Conservation (phyloP, 1,140 invertebrate genomes). For the Bombus difficillimus region DNA sequence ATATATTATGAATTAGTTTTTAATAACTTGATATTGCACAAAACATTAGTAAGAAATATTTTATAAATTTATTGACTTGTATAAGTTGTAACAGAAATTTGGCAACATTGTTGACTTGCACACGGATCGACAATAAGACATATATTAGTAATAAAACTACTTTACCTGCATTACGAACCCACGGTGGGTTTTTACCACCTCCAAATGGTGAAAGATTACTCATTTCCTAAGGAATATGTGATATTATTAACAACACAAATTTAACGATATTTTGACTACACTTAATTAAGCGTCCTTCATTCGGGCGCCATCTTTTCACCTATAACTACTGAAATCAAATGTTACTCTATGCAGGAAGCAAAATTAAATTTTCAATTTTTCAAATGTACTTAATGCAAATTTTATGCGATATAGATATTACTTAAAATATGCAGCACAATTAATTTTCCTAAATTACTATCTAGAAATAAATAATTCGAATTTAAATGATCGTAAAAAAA, state of each 20-base stretch:
- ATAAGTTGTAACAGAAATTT: slow-evolving; percentile 47
- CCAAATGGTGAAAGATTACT: slow-evolving; percentile 84
- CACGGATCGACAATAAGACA: slow-evolving; percentile 50
- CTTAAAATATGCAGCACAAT: not conserved
- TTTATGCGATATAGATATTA: not conserved
- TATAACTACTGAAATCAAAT: slow-evolving; percentile 50
- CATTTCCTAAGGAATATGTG: slow-evolving; percentile 68
- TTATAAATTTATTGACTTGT: not conserved
- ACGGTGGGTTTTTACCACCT: slow-evolving; percentile 84
- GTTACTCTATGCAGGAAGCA: not conserved
- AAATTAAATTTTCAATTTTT: slow-evolving; percentile 15
- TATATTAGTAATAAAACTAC: slow-evolving; percentile 37
- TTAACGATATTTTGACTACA: slow-evolving; percentile 31
- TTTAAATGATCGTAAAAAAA: not conserved
- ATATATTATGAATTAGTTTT: not conserved
- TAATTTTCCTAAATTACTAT: slow-evolving; percentile 7
- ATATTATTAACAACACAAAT: slow-evolving; percentile 52
- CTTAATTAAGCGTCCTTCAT: slow-evolving; percentile 75
- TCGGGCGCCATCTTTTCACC: slow-evolving; percentile 76
- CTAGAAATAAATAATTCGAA: not conserved
- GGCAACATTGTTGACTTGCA: slow-evolving; percentile 61
- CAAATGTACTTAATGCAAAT: not conserved
- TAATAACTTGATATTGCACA: not conserved
- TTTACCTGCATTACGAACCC: slow-evolving; percentile 83
- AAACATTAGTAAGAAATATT: not conserved